Evolutionary conservation across 2,888 invertebrate species (phyloP).

Genomic region (Glomeris marginata): DNA sequence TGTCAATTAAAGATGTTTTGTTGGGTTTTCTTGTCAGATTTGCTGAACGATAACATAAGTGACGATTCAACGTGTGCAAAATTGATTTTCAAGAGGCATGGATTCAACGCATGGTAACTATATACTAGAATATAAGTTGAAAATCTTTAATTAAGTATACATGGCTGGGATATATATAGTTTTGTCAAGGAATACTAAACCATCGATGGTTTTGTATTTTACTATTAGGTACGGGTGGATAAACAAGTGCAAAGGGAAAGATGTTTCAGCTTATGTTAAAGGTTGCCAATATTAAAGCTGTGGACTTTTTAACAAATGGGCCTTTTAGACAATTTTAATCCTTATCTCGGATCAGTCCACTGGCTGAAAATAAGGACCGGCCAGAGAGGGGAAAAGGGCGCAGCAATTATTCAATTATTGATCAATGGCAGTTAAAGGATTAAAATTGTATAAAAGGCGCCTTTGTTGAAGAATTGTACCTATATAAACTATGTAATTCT

Average conservation of each 20-base stretch:
- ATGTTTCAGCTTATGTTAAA: conserved; percentile 15
- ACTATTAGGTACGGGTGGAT: conserved; percentile 15
- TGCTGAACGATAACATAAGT: conserved; percentile 46
- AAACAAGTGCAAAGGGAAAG: conserved; percentile 14
- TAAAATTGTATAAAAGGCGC: too few species aligned
- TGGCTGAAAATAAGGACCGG: too few species aligned
- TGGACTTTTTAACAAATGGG: too few species aligned
- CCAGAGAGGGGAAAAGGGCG: too few species aligned
- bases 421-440: too few species aligned
- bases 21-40: conserved; percentile 10
- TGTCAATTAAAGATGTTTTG: not conserved
- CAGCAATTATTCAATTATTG: too few species aligned
- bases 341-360: too few species aligned
- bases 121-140: too few species aligned
- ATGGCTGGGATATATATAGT: not conserved
- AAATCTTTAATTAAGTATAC: not conserved
- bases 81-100: conserved; percentile 32
- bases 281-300: conserved; percentile 14
- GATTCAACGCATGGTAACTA: conserved; percentile 17
- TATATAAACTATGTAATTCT: too few species aligned
- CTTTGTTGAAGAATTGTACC: too few species aligned
- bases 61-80: conserved; percentile 54
- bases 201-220: too few species aligned
- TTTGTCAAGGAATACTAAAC: not conserved
- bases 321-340: too few species aligned